Percentiles rank a stretch among this genome's conserved stretches.
phyloP scores from a whole-genome alignment of 1,140 invertebrate species.

The Monochamus saltuarius region DNA sequence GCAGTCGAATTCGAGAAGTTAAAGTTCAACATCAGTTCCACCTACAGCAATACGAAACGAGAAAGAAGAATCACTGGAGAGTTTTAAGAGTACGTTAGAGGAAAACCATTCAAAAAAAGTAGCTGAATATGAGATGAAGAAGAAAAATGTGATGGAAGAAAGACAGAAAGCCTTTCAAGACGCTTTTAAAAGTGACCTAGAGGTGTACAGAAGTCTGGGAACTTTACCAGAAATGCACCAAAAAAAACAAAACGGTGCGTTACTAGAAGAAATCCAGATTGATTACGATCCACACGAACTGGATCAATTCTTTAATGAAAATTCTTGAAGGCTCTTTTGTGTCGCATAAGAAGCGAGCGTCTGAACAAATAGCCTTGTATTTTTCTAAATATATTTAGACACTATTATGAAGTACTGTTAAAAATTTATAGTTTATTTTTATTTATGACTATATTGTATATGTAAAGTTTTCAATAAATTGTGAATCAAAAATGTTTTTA shows the following conservation, averaged over 20 bases:
- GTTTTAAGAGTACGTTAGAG: conserved; percentile 23
- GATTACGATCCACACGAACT: conserved; percentile 48
- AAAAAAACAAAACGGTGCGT: conserved; percentile 45
- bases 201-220: conserved; percentile 64
- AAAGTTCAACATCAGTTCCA: conserved; percentile 63
- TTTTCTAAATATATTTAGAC: too few relatives aligned
- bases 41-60: conserved; percentile 64
- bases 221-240: conserved; percentile 54
- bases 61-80: conserved; percentile 56
- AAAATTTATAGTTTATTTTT: too few relatives aligned
- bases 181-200: conserved; percentile 67
- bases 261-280: conserved; percentile 50
- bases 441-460: too few relatives aligned
- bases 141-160: conserved; percentile 61
- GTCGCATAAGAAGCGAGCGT: too few relatives aligned
- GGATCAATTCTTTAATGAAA: conserved; percentile 46
- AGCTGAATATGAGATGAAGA: conserved; percentile 57
- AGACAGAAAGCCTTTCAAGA: conserved; percentile 67
- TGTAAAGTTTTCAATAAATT: too few relatives aligned
- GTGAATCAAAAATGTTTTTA: too few relatives aligned
- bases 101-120: conserved; percentile 60
- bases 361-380: too few relatives aligned
- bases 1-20: conserved; percentile 63
- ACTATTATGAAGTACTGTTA: too few relatives aligned
- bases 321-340: neutral